phyloP scores from a whole-genome alignment of 2,113 vertebrate species.

The Nipponia nippon region DNA sequence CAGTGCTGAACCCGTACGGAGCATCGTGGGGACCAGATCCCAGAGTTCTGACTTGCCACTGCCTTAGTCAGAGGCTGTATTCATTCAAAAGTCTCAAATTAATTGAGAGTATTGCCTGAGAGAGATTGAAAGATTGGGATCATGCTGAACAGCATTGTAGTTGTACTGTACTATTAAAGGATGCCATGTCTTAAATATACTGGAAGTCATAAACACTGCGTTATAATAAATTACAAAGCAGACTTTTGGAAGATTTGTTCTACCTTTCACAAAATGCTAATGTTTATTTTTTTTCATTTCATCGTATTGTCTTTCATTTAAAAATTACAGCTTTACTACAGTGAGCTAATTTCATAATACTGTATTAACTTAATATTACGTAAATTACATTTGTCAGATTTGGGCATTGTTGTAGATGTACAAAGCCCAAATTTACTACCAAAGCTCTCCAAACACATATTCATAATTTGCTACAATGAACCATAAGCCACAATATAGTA shows the following conservation, averaged over 20 bases:
- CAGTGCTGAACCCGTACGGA: neutral
- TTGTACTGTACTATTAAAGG: neutral
- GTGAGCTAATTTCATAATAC: slow-evolving; percentile 79
- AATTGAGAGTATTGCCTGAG: neutral
- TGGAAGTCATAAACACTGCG: slow-evolving; percentile 42
- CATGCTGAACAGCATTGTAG: neutral
- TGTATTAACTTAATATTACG: slow-evolving; percentile 78
- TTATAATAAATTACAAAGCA: slow-evolving; percentile 62
- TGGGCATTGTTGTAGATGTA: slow-evolving; percentile 66
- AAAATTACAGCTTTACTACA: slow-evolving; percentile 78
- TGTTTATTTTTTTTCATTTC: slow-evolving; percentile 71
- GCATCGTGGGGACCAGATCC: neutral
- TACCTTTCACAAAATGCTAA: slow-evolving; percentile 73
- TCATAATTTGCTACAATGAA: slow-evolving; percentile 71
- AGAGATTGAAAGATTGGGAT: neutral
- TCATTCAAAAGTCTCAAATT: neutral
- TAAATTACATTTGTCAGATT: slow-evolving; percentile 76
- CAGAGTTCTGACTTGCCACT: neutral
- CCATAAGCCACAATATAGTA: slow-evolving; percentile 62
- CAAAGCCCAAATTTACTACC: slow-evolving; percentile 74
- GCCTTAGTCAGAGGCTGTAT: neutral
- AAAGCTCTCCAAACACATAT: slow-evolving; percentile 69
- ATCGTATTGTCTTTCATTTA: slow-evolving; percentile 64
- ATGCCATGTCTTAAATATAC: slow-evolving; percentile 49
- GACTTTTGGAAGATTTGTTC: slow-evolving; percentile 69